Percentiles rank a stretch among this genome's conserved stretches.
Evolutionary conservation across 2,888 invertebrate species (phyloP).

Genomic region (Noctua pronuba): DNA sequence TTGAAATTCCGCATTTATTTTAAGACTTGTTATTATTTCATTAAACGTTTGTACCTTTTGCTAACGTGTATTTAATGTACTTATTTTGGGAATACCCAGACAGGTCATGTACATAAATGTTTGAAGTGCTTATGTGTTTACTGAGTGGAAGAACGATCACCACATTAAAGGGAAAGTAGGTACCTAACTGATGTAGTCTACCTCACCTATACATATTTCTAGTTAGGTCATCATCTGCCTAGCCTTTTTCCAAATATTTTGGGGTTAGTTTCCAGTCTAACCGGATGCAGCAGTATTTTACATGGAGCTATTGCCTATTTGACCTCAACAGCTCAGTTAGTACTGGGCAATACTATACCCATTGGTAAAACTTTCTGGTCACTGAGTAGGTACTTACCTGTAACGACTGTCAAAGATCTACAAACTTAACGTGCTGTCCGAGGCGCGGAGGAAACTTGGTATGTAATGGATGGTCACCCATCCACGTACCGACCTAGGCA

Average conservation of each 20-base stretch:
- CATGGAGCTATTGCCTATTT: neutral
- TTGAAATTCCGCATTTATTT: conserved; percentile 19
- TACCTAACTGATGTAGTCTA: neutral
- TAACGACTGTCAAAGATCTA: neutral
- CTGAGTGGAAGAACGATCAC: conserved; percentile 35
- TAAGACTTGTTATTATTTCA: conserved; percentile 13
- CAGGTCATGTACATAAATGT: conserved; percentile 33
- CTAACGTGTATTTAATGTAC: neutral
- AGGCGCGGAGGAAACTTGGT: neutral
- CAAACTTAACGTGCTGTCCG: neutral
- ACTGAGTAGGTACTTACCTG: too few species aligned
- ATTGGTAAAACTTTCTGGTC: neutral
- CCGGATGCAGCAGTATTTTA: neutral
- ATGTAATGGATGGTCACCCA: neutral
- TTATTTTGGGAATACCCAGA: conserved; percentile 49
- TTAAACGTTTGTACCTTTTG: conserved; percentile 8
- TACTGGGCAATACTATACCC: neutral
- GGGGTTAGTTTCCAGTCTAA: neutral
- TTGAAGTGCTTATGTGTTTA: conserved; percentile 38
- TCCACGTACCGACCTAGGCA: neutral
- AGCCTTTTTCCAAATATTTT: neutral
- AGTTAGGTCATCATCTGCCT: neutral
- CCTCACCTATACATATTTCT: neutral
- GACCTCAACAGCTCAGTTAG: neutral
- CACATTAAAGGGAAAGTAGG: conserved; percentile 23